phyloP scores from a whole-genome alignment of 2,113 vertebrate species.

The Equus przewalskii region DNA sequence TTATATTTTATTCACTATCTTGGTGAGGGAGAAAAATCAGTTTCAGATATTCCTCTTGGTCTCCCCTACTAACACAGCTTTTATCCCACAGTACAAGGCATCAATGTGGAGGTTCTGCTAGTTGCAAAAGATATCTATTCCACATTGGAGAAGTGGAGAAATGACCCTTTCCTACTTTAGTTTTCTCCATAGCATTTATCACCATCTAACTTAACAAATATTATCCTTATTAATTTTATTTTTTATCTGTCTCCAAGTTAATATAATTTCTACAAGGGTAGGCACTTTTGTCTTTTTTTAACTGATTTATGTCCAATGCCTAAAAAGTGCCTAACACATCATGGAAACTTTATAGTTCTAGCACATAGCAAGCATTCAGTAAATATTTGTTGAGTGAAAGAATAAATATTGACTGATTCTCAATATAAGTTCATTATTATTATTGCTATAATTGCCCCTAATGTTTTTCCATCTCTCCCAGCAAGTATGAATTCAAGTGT shows the following conservation, averaged over 20 bases:
- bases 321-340: background rate
- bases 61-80: background rate
- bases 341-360: background rate
- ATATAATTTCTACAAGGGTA: background rate
- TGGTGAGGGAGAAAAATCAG: background rate
- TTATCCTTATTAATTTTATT: background rate
- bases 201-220: background rate
- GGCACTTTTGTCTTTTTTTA: background rate
- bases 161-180: background rate
- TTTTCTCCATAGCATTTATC: background rate
- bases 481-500: conserved; percentile 3
- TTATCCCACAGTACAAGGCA: background rate
- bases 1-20: background rate
- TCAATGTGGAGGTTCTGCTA: background rate
- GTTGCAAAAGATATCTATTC: background rate
- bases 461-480: background rate
- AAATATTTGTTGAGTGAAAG: background rate
- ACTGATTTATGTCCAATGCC: background rate
- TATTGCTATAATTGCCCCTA: background rate
- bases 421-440: background rate
- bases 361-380: background rate
- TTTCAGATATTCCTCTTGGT: background rate
- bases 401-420: background rate
- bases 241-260: background rate
- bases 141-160: background rate